Evolutionary conservation across 53 echinoderm and acorn worm genomes (phyloP), one percentile per base, ranked within the genome.

Genomic region (Echinometra lucunter): DNA sequence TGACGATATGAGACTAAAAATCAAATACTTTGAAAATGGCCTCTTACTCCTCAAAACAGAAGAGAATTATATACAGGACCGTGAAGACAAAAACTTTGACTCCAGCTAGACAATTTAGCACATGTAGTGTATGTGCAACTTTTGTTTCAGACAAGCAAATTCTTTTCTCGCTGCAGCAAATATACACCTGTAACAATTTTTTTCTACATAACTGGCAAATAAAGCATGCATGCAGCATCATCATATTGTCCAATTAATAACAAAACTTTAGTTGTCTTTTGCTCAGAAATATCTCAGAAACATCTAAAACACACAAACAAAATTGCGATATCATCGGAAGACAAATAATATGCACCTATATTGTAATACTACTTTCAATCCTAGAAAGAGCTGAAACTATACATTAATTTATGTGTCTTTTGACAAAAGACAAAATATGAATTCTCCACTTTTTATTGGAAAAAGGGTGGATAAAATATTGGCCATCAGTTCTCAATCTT

Each of bases 141-240:
- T 63, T 32, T 34, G 0, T 69, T 34, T 69, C 30, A 19, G 30
- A 69, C 67, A 69, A 13, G 69, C 15, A 69, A 12, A 32, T 69
- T 69, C 69, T 7, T 63, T 25, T 25, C 11, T 13, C 17, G 42
- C 19, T 42, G 42, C 78, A 78, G 42, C 78, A 78, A 78, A 78
- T 42, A 19, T 38, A 74, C 13, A 75, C 12, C 19, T 12, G 32
- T 7, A 82, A 3, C 44, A 28, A 85, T 85, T 15, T 85, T 85
- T 81, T 13, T 53, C 23, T 30, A 85, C 16, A 85, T n/a, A 53
- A n/a, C 10, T 21, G 21, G 42, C 78, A 78, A 42, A 78, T 42
- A 78, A 47, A 85, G 30, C 85, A 85, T 7, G 85, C 49, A 28
- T 85, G 85, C 85, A 85, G 53, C 85, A 85, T 85, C 49, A 42